Evolutionary conservation across 2,888 invertebrate genomes (phyloP), one percentile per base, ranked within the genome.

Genomic region (Tortrix viridana): DNA sequence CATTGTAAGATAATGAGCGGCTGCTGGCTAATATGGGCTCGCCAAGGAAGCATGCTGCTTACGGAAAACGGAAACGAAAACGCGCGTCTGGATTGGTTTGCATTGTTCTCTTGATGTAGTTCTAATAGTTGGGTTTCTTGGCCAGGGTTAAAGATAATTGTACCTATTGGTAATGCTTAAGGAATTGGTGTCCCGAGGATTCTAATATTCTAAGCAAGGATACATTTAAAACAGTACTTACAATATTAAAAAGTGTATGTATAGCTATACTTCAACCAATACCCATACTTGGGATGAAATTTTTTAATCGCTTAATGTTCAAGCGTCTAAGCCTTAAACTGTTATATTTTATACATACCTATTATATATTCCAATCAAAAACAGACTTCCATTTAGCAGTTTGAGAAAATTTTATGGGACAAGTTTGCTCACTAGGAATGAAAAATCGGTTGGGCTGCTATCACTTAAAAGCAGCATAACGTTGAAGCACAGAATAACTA

Each of bases 1-100:
- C 62, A 63, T 63, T 63, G 57, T 63, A 63, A 57, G 50, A 63
- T 63, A 63, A 63, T 63, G 47, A 63, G 62, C 52, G 23, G 47
- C 47, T 53, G 32, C 50, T 57, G 52, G 47, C 55, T 26, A 26
- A 46, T 63, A 52, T 63, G 57, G 62, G 23, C 44, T 38, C 52
- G 41, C 57, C 57, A 63, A 63, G 57, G 62, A 63, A 63, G 62
- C 52, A 37, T n/a, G 23, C 46, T 63, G 52, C 57, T 63, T 63
- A 57, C 62, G 62, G 62, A 57, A 63, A 63, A 63, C 62, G 62
- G 62, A 63, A 63, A 53, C n/a, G 52, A 63, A 57, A 41, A 14
- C 6, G 16, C 26, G 26, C 16, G 44, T 32, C 50, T 62, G 38
- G 56, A 44, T 55, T 46, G 50, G 22, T 37, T 56, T 44, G 44